Conservation (phyloP, 2,113 vertebrate genomes). For the Neodontobutis hainanensis region DNA sequence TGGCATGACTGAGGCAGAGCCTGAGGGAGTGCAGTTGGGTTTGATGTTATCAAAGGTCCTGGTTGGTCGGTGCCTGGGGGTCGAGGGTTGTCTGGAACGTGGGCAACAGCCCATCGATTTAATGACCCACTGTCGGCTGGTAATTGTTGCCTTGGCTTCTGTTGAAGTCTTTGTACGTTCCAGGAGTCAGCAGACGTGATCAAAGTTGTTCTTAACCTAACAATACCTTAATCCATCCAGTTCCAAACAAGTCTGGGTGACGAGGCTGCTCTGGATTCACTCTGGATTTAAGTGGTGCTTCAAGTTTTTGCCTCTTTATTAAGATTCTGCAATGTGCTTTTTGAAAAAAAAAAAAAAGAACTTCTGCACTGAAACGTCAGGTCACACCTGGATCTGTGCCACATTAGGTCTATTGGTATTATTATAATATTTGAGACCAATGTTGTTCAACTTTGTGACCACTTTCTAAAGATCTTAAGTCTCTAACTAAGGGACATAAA, state of each 20-base stretch:
- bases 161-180: conserved; percentile 55
- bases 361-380: conserved; percentile 24
- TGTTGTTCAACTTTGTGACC: conserved; percentile 18
- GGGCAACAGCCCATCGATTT: conserved; percentile 44
- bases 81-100: conserved; percentile 42
- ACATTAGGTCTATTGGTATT: conserved; percentile 1
- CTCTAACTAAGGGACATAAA: too few species aligned
- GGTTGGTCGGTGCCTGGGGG: conserved; percentile 14
- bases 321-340: conserved; percentile 31
- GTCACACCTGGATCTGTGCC: conserved; percentile 24
- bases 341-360: conserved; percentile 24
- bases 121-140: conserved; percentile 55
- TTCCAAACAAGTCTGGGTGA: conserved; percentile 58
- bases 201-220: conserved; percentile 69
- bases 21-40: conserved; percentile 34
- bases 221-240: conserved; percentile 55
- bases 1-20: conserved; percentile 34
- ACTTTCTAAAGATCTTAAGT: too few species aligned
- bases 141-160: conserved; percentile 72
- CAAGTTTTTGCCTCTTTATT: conserved; percentile 41
- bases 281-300: conserved; percentile 51
- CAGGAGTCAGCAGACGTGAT: conserved; percentile 63
- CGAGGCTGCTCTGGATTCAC: conserved; percentile 51
- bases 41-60: conserved; percentile 68
- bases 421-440: conserved; percentile 19